phyloP scores from a whole-genome alignment of 2,797 vertebrate species.

The Diplodus sargus region DNA sequence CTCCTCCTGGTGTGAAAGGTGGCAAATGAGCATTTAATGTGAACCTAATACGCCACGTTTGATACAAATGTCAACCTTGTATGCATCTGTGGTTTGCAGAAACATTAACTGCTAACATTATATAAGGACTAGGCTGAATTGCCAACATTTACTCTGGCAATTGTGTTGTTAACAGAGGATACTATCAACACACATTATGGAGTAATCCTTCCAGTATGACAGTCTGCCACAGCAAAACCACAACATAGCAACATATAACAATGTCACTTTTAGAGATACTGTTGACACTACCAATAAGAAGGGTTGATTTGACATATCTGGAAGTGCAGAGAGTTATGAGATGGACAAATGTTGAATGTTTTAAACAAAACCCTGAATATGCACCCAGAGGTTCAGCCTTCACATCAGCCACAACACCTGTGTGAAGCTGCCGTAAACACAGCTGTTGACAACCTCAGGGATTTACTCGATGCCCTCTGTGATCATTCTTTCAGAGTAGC shows the following conservation, averaged over 20 bases:
- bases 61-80: no score
- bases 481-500: not conserved
- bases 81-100: no score
- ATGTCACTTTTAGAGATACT: not conserved
- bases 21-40: no score
- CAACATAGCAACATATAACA: not conserved
- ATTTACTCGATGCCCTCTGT: not conserved
- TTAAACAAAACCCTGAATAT: constrained; percentile 7
- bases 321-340: not conserved
- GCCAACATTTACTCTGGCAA: no score
- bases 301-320: not conserved
- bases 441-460: constrained; percentile 34
- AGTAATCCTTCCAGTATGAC: not conserved
- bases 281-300: not conserved
- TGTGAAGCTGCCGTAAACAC: constrained; percentile 37
- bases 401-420: constrained; percentile 11
- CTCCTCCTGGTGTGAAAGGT: no score
- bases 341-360: not conserved
- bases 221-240: not conserved
- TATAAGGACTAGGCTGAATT: no score
- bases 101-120: no score
- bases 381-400: not conserved
- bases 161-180: not conserved
- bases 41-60: no score
- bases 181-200: not conserved